phyloP scores from a whole-genome alignment of 2,888 invertebrate genomes.

The Lordiphosa andalusiaca region DNA sequence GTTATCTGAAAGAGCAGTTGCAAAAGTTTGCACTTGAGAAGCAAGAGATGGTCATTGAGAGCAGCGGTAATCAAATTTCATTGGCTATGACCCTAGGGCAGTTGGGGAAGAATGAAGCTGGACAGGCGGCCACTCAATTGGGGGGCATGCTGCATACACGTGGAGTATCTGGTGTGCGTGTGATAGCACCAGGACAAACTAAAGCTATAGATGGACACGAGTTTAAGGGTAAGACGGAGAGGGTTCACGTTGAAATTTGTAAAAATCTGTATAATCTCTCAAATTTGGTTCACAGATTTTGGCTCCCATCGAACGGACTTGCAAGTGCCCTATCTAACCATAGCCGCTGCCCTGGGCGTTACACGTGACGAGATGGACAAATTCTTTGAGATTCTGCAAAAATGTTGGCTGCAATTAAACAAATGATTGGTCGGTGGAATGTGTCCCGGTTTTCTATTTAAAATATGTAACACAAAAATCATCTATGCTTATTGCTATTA shows the following conservation, averaged over 20 bases:
- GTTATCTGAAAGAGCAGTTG: constrained; percentile 83
- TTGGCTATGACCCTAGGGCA: constrained; percentile 81
- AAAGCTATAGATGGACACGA: constrained; percentile 82
- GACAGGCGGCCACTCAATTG: constrained; percentile 81
- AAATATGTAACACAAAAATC: not conserved
- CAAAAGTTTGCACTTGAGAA: constrained; percentile 82
- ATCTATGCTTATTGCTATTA: constrained; percentile 29
- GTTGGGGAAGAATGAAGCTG: constrained; percentile 43
- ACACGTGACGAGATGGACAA: constrained; percentile 85
- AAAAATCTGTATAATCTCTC: no score
- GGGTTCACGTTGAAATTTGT: not conserved
- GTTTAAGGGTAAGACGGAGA: constrained; percentile 81
- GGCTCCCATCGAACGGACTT: constrained; percentile 83
- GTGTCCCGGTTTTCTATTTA: no score
- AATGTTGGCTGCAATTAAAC: constrained; percentile 80
- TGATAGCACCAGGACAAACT: constrained; percentile 82
- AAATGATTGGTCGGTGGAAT: not conserved
- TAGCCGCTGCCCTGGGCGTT: constrained; percentile 87
- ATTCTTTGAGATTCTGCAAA: constrained; percentile 85
- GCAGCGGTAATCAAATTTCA: constrained; percentile 86
- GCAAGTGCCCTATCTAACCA: constrained; percentile 85
- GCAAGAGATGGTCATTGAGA: constrained; percentile 82
- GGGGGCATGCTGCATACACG: constrained; percentile 88
- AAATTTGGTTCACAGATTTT: constrained; percentile 82
- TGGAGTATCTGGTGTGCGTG: constrained; percentile 87